phyloP scores from a whole-genome alignment of 2,113 vertebrate species.

The Thamnaconus septentrionalis region DNA sequence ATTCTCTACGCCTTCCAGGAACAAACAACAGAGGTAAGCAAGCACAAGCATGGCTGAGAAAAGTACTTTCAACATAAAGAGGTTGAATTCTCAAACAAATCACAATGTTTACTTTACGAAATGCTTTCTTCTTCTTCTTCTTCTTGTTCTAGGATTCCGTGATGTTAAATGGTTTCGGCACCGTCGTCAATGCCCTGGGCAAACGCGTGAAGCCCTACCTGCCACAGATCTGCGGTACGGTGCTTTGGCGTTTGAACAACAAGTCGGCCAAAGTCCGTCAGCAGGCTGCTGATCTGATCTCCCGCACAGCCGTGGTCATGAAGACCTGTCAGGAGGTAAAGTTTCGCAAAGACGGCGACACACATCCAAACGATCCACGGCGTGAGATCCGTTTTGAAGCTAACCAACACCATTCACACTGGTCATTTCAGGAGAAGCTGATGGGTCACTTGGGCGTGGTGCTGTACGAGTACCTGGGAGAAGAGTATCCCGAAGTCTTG shows the following conservation, averaged over 20 bases:
- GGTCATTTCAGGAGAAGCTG: conserved; percentile 87
- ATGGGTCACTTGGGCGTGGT: conserved; percentile 99
- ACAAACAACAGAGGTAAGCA: conserved; percentile 93
- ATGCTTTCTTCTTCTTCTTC: neutral
- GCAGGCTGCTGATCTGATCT: conserved; percentile 96
- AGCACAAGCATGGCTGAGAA: accelerated
- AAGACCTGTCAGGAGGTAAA: conserved; percentile 97
- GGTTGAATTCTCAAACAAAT: neutral
- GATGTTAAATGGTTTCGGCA: conserved; percentile 98
- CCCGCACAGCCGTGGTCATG: conserved; percentile 98
- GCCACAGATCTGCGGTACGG: conserved; percentile 98
- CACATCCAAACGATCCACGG: neutral
- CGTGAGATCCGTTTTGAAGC: no score
- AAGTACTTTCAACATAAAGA: no score
- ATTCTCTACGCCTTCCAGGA: conserved; percentile 98
- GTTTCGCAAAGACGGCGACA: neutral
- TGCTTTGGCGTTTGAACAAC: conserved; percentile 98
- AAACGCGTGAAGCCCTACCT: conserved; percentile 97
- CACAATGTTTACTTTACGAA: no score
- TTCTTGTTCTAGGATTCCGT: conserved; percentile 86
- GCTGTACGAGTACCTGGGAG: conserved; percentile 96
- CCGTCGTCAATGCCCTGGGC: conserved; percentile 96
- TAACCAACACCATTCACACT: neutral
- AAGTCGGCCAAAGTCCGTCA: conserved; percentile 98
- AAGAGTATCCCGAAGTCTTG: conserved; percentile 97